A percentile compares a stretch with the other conserved stretches of the same genome.
Evolutionary conservation across 1,140 invertebrate genomes (phyloP).

Genomic region (Halesus radiatus): DNA sequence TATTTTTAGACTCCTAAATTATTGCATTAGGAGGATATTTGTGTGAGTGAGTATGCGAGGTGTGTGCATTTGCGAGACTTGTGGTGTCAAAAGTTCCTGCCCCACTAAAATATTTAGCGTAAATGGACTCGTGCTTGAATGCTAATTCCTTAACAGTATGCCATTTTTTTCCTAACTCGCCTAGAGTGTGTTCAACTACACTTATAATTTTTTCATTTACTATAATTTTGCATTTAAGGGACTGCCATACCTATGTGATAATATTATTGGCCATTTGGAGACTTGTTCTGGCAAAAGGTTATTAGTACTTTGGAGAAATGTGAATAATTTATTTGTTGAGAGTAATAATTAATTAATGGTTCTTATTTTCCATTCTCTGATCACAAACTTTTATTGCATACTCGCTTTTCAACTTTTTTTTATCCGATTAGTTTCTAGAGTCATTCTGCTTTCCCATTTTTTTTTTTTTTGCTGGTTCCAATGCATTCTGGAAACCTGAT

Average conservation of each 20-base stretch:
- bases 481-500: too few relatives aligned
- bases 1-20: background rate
- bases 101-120: conserved; percentile 32
- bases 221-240: background rate
- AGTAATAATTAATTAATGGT: too few relatives aligned
- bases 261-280: background rate
- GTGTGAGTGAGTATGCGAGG: background rate
- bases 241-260: background rate
- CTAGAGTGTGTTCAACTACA: background rate
- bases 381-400: too few relatives aligned
- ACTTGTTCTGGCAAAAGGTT: background rate
- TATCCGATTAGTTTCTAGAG: too few relatives aligned
- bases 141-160: conserved; percentile 33
- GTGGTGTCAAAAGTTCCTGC: conserved; percentile 25
- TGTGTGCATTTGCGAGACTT: conserved; percentile 4
- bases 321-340: too few relatives aligned
- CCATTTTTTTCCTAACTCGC: background rate
- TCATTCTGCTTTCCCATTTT: too few relatives aligned
- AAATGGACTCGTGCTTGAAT: conserved; percentile 7
- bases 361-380: too few relatives aligned
- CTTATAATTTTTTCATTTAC: background rate
- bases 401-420: too few relatives aligned
- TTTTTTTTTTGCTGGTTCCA: too few relatives aligned
- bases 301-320: background rate
- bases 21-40: conserved; percentile 25